Percentiles rank a stretch among this genome's conserved stretches.
These are phyloP conservation scores for Eonycteris spelaea DNA, from an alignment of 2,113 vertebrate genomes.

Conservation along the genomic window DNA sequence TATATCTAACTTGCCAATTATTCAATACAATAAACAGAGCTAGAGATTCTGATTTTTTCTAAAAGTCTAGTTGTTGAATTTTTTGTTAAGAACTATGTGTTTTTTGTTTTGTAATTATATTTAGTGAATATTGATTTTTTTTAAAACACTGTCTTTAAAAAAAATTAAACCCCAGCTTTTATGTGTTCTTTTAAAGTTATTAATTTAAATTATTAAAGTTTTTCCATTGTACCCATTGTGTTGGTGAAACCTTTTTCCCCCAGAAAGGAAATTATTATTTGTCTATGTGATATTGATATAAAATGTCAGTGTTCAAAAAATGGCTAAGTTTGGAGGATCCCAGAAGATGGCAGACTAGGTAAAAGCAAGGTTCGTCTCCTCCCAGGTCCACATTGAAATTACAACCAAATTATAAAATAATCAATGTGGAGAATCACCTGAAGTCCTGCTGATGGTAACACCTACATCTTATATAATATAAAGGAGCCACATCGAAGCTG, in stretches of 20 bases:
- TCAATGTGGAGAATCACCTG: too few relatives aligned
- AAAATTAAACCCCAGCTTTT: background rate
- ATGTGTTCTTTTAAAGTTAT: conserved; percentile 24
- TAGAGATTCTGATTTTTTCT: conserved; percentile 25
- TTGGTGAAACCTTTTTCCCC: conserved; percentile 12
- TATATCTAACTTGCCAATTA: conserved; percentile 65
- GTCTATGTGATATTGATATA: background rate
- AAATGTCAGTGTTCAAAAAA: background rate
- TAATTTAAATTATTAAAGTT: conserved; percentile 15
- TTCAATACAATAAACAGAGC: background rate
- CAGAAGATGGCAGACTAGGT: too few relatives aligned
- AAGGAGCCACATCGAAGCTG: too few relatives aligned
- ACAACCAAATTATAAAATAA: too few relatives aligned
- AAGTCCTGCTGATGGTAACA: too few relatives aligned
- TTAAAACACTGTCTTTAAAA: background rate
- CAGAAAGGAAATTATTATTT: conserved; percentile 20
- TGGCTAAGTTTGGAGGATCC: background rate
- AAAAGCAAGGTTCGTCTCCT: too few relatives aligned
- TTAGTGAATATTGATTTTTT: background rate
- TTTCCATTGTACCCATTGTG: background rate
- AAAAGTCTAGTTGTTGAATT: background rate
- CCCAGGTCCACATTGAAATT: too few relatives aligned
- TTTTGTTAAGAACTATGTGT: background rate
- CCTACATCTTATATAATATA: too few relatives aligned
- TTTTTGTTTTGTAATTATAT: background rate